Evolutionary conservation across 2,113 vertebrate species (phyloP).

Genomic region (Amblyornis subalaris): DNA sequence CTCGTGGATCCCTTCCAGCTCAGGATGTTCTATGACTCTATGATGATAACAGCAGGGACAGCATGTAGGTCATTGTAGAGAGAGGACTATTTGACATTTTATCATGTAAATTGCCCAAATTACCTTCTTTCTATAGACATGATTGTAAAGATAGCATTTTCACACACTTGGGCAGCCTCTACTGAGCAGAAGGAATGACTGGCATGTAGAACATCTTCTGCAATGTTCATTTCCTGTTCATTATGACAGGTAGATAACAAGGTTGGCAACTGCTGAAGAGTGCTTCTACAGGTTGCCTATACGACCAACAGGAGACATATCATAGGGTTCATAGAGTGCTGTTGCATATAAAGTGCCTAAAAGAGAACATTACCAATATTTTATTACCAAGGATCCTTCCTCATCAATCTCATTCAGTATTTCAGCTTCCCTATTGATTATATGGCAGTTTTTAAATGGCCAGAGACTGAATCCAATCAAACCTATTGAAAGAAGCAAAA

Average conservation of each 20-base stretch:
- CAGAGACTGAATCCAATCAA: conserved; percentile 66
- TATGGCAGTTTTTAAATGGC: conserved; percentile 65
- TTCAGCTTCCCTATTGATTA: conserved; percentile 65
- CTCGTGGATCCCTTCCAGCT: not conserved
- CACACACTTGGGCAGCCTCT: not conserved
- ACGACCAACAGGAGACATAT: not conserved
- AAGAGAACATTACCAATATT: conserved; percentile 1
- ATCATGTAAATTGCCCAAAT: not conserved
- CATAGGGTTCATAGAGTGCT: not conserved
- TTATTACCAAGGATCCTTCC: conserved; percentile 25
- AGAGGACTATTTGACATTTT: not conserved
- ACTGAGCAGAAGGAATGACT: not conserved
- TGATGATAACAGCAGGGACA: not conserved
- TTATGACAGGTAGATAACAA: not conserved
- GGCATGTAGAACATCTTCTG: not conserved
- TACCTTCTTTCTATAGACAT: not conserved
- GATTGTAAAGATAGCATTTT: not conserved
- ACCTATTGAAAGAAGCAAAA: conserved; percentile 65
- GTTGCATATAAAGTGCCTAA: not conserved
- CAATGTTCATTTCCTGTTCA: not conserved
- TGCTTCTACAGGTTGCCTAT: not conserved
- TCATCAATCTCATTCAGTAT: conserved; percentile 62
- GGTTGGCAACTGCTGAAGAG: not conserved
- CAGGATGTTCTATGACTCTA: not conserved
- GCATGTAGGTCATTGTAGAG: not conserved